Conservation (phyloP, 2,797 vertebrate species). For the Falco columbarius region DNA sequence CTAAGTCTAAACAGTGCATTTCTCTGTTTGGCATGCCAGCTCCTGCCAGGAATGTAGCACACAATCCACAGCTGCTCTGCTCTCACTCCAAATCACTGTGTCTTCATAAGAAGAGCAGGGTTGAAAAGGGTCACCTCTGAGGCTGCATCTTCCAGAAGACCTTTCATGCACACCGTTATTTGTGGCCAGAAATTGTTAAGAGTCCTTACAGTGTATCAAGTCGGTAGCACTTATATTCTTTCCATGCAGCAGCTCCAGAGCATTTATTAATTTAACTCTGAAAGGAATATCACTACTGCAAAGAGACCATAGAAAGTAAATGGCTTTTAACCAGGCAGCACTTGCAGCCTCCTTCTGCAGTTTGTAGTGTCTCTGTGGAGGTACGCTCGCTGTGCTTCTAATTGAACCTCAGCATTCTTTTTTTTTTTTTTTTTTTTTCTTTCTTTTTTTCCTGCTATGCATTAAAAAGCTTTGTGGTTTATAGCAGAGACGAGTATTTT, state of each 20-base stretch:
- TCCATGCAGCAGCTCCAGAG: background rate
- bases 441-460: background rate
- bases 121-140: background rate
- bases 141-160: background rate
- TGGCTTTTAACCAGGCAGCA: background rate
- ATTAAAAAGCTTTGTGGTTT: background rate
- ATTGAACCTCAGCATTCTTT: background rate
- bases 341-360: background rate
- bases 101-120: background rate
- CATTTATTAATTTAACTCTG: background rate
- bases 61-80: background rate
- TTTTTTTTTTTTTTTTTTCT: background rate
- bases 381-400: background rate
- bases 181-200: background rate
- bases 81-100: background rate
- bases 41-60: background rate
- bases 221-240: background rate
- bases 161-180: accelerated
- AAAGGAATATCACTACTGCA: background rate
- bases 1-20: background rate
- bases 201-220: background rate
- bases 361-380: background rate
- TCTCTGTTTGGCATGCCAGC: background rate
- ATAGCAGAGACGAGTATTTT: background rate
- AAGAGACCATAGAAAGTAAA: background rate